A percentile compares a stretch with the other conserved stretches of the same genome.
phyloP scores from a whole-genome alignment of 2,113 vertebrate species.

The Thymallus thymallus region DNA sequence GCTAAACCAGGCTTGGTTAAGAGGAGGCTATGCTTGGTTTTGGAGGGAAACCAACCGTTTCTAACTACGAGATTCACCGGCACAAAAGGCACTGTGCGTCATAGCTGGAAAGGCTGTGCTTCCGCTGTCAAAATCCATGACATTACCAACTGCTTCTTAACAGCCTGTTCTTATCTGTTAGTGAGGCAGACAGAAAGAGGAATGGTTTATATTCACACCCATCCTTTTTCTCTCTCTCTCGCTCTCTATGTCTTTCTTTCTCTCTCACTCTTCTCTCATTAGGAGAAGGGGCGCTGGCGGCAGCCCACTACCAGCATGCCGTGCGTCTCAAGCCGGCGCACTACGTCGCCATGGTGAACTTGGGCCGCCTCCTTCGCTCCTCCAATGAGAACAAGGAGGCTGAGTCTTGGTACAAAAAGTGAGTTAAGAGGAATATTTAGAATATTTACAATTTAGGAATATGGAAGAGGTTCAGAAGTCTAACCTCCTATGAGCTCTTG shows the following conservation, averaged over 20 bases:
- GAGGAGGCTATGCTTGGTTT: too few species aligned
- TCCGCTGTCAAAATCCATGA: too few species aligned
- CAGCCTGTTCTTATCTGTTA: not conserved
- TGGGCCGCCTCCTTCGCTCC: slow-evolving; percentile 91
- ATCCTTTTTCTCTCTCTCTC: too few species aligned
- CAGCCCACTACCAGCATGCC: slow-evolving; percentile 87
- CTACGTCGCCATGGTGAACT: slow-evolving; percentile 95
- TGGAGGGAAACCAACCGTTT: too few species aligned
- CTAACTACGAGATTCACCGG: too few species aligned
- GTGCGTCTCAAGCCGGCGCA: slow-evolving; percentile 86
- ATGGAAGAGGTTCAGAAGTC: not conserved
- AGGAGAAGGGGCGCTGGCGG: slow-evolving; percentile 82
- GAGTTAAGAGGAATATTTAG: slow-evolving; percentile 30
- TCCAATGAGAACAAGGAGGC: slow-evolving; percentile 85
- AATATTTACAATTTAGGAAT: not conserved
- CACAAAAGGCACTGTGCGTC: too few species aligned
- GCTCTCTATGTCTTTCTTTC: not conserved
- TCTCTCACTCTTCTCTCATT: not conserved
- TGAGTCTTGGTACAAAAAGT: slow-evolving; percentile 93
- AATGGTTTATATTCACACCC: too few species aligned
- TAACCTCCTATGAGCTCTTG: not conserved
- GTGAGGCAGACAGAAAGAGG: not conserved
- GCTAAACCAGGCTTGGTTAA: too few species aligned
- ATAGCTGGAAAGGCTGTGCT: too few species aligned
- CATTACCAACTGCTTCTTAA: not conserved